Evolutionary conservation across 2,888 invertebrate genomes (phyloP).

Genomic region (Aleiodes leptofemur): DNA sequence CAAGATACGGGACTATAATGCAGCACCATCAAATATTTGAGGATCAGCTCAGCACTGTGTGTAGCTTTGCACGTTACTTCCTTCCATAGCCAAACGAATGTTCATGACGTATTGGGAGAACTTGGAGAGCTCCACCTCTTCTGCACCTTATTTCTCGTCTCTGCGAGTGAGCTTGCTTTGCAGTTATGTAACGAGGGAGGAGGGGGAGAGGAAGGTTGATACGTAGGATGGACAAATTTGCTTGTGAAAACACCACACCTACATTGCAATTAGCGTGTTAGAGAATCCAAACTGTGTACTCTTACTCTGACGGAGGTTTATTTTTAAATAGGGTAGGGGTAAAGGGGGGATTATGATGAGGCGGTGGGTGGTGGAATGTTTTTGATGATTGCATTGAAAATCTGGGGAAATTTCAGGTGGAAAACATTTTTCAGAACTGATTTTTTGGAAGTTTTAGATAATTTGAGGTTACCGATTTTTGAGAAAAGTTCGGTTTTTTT

Average conservation of each 20-base stretch:
- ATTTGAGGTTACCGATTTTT: too few relatives aligned
- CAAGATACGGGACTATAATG: slow-evolving; percentile 53
- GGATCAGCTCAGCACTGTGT: slow-evolving; percentile 57
- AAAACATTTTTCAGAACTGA: too few relatives aligned
- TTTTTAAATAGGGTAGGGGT: too few relatives aligned
- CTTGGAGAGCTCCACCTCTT: slow-evolving; percentile 42
- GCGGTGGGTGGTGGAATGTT: too few relatives aligned
- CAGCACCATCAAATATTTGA: slow-evolving; percentile 63
- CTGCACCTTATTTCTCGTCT: slow-evolving; percentile 47
- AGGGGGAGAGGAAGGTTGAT: slow-evolving; percentile 1
- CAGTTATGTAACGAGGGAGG: slow-evolving; percentile 54
- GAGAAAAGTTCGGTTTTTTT: too few relatives aligned
- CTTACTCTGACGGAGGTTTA: too few relatives aligned
- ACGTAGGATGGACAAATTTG: slow-evolving; percentile 30
- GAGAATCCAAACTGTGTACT: slow-evolving; percentile 10
- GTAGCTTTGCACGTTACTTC: slow-evolving; percentile 2
- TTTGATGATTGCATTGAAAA: too few relatives aligned
- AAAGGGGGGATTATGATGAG: too few relatives aligned
- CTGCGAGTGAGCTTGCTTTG: slow-evolving; percentile 43
- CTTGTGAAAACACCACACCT: slow-evolving; percentile 14
- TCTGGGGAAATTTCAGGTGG: too few relatives aligned
- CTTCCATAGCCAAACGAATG: slow-evolving; percentile 10
- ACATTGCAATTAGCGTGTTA: slow-evolving; percentile 17
- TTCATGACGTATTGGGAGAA: slow-evolving; percentile 11
- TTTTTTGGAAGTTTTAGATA: too few relatives aligned